A percentile compares a stretch with the other conserved stretches of the same genome.
These are phyloP conservation scores for Lycopodina hypogea DNA, from an alignment of 37 sponge, comb jelly and placozoan species.

Conservation along the genomic window DNA sequence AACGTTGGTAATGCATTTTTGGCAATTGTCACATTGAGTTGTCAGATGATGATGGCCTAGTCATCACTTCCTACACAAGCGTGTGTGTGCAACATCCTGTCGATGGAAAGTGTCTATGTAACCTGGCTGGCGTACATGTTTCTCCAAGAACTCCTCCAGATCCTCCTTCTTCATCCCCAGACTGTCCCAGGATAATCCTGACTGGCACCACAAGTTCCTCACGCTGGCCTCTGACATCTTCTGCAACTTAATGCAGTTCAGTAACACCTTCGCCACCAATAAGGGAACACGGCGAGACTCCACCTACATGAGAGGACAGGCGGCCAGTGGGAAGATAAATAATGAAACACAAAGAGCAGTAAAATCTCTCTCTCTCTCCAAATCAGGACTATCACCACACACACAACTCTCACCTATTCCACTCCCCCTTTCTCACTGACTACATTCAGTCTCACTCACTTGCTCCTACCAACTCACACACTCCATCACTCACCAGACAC, in stretches of 20 bases:
- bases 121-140: constrained; percentile 16
- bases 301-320: not conserved
- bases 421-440: too few relatives aligned
- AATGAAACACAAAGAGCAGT: too few relatives aligned
- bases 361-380: too few relatives aligned
- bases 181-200: constrained; percentile 2
- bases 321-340: not conserved
- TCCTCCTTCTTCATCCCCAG: constrained; percentile 28
- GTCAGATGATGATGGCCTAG: too few relatives aligned
- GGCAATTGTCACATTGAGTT: too few relatives aligned
- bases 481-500: constrained; percentile 1
- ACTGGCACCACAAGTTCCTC: constrained; percentile 7
- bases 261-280: constrained; percentile 34
- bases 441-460: not conserved
- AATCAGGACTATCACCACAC: too few relatives aligned
- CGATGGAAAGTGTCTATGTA: too few relatives aligned
- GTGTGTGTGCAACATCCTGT: too few relatives aligned
- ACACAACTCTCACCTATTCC: too few relatives aligned
- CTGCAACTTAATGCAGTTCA: not conserved
- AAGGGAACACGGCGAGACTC: constrained; percentile 29
- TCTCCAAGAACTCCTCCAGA: constrained; percentile 24
- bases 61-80: too few relatives aligned
- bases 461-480: not conserved
- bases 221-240: not conserved
- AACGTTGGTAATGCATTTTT: too few relatives aligned